Percentiles rank a stretch among this genome's conserved stretches.
Evolutionary conservation across 1,140 invertebrate genomes (phyloP).

Genomic region (Listronotus bonariensis): DNA sequence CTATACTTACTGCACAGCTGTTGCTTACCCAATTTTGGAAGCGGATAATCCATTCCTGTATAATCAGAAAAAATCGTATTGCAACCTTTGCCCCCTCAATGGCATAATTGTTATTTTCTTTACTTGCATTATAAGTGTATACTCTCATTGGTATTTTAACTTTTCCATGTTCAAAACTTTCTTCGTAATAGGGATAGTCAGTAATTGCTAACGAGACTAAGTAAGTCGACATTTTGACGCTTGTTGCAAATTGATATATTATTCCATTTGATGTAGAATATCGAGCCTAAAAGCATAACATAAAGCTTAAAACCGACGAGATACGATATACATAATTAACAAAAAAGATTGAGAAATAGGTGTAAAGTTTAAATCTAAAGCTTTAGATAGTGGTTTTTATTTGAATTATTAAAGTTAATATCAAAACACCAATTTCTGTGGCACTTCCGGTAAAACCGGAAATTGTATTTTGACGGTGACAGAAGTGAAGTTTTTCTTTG

Average conservation of each 20-base stretch:
- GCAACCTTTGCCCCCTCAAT: constrained; percentile 72
- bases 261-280: constrained; percentile 19
- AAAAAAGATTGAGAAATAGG: too few relatives aligned
- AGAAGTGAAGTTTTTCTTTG: too few relatives aligned
- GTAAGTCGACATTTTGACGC: constrained; percentile 80
- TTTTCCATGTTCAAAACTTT: constrained; percentile 49
- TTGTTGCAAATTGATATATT: constrained; percentile 65
- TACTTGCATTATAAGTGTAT: constrained; percentile 70
- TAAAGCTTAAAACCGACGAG: too few relatives aligned
- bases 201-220: constrained; percentile 76
- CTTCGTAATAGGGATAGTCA: constrained; percentile 66
- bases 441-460: too few relatives aligned
- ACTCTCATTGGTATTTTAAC: constrained; percentile 62
- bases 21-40: constrained; percentile 63
- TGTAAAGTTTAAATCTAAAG: too few relatives aligned
- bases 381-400: too few relatives aligned
- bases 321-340: too few relatives aligned
- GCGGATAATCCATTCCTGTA: constrained; percentile 71
- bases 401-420: too few relatives aligned
- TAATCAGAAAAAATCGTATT: constrained; percentile 76
- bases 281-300: constrained; percentile 15
- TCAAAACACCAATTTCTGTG: too few relatives aligned
- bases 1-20: too few relatives aligned
- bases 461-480: too few relatives aligned
- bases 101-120: constrained; percentile 61